A percentile compares a stretch with the other conserved stretches of the same genome.
Evolutionary conservation across 2,888 invertebrate genomes (phyloP).

Genomic region (Eremobia ochroleuca): DNA sequence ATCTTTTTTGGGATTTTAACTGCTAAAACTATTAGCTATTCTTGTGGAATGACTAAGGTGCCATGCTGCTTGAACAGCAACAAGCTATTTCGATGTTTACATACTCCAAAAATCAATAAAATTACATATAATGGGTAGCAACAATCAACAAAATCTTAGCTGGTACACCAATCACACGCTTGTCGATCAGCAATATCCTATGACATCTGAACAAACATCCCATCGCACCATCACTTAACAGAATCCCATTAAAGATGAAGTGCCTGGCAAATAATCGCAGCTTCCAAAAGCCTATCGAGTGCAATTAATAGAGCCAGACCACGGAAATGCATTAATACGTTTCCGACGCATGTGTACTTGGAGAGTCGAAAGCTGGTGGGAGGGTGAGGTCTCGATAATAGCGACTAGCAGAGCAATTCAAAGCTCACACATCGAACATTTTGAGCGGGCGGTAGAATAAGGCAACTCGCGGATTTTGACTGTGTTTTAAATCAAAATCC

Average conservation of each 20-base stretch:
- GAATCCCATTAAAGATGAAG: conserved; percentile 53
- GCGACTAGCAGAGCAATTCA: conserved; percentile 4
- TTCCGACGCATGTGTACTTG: conserved; percentile 44
- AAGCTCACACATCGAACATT: neutral
- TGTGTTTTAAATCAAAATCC: neutral
- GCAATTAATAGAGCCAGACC: conserved; percentile 57
- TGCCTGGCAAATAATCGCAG: conserved; percentile 60
- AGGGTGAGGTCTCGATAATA: neutral
- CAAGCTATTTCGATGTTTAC: neutral
- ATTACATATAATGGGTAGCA: neutral
- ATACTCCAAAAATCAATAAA: neutral
- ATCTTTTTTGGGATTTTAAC: neutral
- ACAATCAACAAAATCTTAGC: neutral
- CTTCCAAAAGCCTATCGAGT: conserved; percentile 47
- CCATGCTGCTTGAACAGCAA: neutral
- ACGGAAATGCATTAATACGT: conserved; percentile 64
- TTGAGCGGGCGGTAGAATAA: neutral
- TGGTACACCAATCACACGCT: neutral
- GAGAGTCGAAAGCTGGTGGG: conserved; percentile 21
- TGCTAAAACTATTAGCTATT: neutral
- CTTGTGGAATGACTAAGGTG: neutral
- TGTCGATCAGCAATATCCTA: conserved; percentile 20
- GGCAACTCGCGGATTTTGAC: too few species aligned
- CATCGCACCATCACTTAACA: conserved; percentile 24
- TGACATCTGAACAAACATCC: conserved; percentile 40